Conservation (phyloP, 2,888 invertebrate species). For the Eudasyphora cyanicolor region DNA sequence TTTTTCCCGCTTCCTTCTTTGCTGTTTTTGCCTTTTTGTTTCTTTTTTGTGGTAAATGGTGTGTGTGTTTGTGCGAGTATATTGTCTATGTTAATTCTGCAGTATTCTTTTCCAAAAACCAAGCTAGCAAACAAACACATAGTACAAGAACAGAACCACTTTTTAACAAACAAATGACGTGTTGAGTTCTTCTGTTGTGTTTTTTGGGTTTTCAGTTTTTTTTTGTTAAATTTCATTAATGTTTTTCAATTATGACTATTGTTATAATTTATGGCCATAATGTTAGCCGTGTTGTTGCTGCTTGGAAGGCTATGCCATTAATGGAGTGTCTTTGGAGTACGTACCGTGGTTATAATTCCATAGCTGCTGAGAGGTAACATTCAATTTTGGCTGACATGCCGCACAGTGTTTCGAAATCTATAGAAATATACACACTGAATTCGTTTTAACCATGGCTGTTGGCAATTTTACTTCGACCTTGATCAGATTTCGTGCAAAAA, state of each 20-base stretch:
- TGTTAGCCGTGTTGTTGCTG: conserved; percentile 12
- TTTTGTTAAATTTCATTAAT: conserved; percentile 27
- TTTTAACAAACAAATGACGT: conserved; percentile 77
- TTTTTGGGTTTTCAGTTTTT: conserved; percentile 57
- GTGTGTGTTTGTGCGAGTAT: conserved; percentile 51
- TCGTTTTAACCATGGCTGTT: no score
- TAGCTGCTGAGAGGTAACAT: conserved; percentile 4
- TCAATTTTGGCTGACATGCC: not conserved
- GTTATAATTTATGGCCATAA: conserved; percentile 21
- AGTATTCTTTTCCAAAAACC: conserved; percentile 20
- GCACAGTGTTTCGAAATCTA: no score
- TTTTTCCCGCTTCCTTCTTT: conserved; percentile 8
- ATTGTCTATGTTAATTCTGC: conserved; percentile 47
- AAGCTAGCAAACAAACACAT: no score
- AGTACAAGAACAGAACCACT: conserved; percentile 56
- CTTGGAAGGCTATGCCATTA: not conserved
- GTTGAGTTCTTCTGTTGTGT: conserved; percentile 72
- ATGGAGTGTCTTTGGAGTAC: not conserved
- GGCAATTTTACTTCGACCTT: no score
- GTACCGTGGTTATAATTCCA: not conserved
- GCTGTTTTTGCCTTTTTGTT: not conserved
- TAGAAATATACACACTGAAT: no score
- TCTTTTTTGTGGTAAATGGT: conserved; percentile 43
- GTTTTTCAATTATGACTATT: conserved; percentile 35
- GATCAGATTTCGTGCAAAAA: no score